Base-by-base conservation (phyloP, 2,888 invertebrate genomes). In the Syrista parreyssii region DNA sequence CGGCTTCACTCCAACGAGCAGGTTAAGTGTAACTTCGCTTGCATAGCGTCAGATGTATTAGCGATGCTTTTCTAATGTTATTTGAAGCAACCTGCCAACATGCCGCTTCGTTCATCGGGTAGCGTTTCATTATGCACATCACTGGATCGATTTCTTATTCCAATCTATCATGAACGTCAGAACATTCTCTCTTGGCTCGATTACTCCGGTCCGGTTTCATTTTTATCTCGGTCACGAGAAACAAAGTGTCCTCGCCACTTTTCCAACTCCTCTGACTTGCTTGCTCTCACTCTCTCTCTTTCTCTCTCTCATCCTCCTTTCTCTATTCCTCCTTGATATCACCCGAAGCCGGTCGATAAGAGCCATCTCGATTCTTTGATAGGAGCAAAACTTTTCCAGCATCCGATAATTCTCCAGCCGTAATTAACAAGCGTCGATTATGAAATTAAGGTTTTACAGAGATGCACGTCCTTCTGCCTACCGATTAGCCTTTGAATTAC, bases 381-480 rank as follows among this genome's bases (percentile, higher is more conserved):
- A 9, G 23, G 40, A 68, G 40, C 30, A 69, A 77, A 77, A 75
- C 75, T 77, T 75, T 75, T 15, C n/a, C 12, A 40, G 9, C 74
- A 30, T 11, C 30, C 34, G 77, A 34, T 32, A 78, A 75, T 78
- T 76, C 73, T 76, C 73, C 72, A 35, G 9, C n/a, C 11, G 68
- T 78, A 76, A 78, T 78, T 78, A 76, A 76, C 78, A 68, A 75
- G 71, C 75, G 72, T 78, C 76, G 71, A 73, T 76, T 75, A 78
- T 68, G 33, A 72, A 73, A 78, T 78, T 72, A 72, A 72, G n/a
- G 55, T 74, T 75, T 75, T 36, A 36, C 68, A 31, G 34, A 40
- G 75, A 74, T 15, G 31, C 23, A 15, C 32, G 55, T 55, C 55
- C 1, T 55, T 55, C 55, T 9, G 9, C 55, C 2, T 55, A 23